Evolutionary conservation across 2,797 vertebrate species (phyloP), one percentile per base, ranked within the genome.

Genomic region (Eupleurogrammus muticus): DNA sequence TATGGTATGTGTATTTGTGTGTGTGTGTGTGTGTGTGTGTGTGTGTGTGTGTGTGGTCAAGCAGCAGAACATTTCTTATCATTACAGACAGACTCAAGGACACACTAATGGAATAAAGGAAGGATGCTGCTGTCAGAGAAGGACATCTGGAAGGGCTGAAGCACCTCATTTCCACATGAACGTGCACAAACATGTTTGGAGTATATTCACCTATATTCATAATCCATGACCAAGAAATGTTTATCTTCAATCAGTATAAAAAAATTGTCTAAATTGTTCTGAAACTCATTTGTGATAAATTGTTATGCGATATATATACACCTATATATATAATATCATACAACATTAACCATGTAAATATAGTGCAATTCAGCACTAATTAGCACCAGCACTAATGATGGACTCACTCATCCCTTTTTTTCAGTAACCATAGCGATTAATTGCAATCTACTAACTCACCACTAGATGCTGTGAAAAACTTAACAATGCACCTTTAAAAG

Each of bases 11-110:
- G 44, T 67, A 24, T 66, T 34, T 35, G 28, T 58, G 70, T 32
- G 54, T 65, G 51, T 53, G 50, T 42, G 60, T 65, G 53, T 56
- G 64, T 50, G 49, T 42, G 56, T 60, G 66, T 56, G 65, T 63
- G 58, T 62, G 65, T 70, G 32, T 60, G 32, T 67, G 59, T 48
- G 40, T 56, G 46, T 44, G 63, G 61, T 53, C 66, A 73, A 77
- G 66, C 51, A 71, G 59, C 53, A 72, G 60, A 81, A 62, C 57
- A 56, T 74, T 74, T 77, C 60, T 79, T 79, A 50, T 84, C 78
- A 85, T 88, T 71, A 1, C 68, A 82, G 73, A 78, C 80, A 86
- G 73, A 75, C 66, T 77, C 77, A 79, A 87, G 75, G 76, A 84
- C 58, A 63, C 61, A 52, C 44, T 85, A 79, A 87, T 87, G 51